Base-by-base conservation (phyloP, 2,888 invertebrate genomes). In the Drosophila birchii region DNA sequence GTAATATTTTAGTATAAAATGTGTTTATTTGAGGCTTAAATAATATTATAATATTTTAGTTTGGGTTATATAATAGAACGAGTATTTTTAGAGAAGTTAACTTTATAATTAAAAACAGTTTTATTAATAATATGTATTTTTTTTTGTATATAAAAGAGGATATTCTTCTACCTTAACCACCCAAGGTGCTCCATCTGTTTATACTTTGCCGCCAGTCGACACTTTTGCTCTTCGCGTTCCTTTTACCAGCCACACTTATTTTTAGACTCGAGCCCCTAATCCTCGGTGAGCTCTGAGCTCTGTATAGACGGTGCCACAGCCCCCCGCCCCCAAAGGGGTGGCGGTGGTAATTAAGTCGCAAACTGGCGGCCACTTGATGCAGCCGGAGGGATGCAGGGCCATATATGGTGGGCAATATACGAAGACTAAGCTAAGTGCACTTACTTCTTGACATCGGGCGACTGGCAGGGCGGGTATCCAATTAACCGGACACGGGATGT, bases 381-480 rank as follows among this genome's bases (percentile, higher is more conserved):
- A 26, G 49, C n/a, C 26, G 39, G 39, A 23, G 39, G 18, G 39
- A 29, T 53, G 44, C 18, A 43, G 44, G 41, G n/a, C 20, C 20
- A 34, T 51, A 34, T 49, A 49, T 32, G 34, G 34, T 51, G 51
- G 51, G 34, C 14, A 34, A 51, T 34, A 49, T 18, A 64, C 39
- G 36, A 47, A 43, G 36, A 43, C 45, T 54, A 54, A 70, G 69
- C 58, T 43, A 16, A 58, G 49, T 41, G 45, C 67, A 92, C 92
- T 91, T 89, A 92, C 92, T 84, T 92, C 92, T 90, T 92, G 91
- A 81, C 92, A 92, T 88, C 91, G 86, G 81, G 86, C 91, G 57
- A 18, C 61, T 59, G 56, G 62, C 77, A 84, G 72, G 75, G 86
- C 73, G 66, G 89, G 78, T 81, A 89, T 88, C 90, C 91, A 90